phyloP scores from a whole-genome alignment of 1,140 invertebrate genomes.

The Nomia melanderi region DNA sequence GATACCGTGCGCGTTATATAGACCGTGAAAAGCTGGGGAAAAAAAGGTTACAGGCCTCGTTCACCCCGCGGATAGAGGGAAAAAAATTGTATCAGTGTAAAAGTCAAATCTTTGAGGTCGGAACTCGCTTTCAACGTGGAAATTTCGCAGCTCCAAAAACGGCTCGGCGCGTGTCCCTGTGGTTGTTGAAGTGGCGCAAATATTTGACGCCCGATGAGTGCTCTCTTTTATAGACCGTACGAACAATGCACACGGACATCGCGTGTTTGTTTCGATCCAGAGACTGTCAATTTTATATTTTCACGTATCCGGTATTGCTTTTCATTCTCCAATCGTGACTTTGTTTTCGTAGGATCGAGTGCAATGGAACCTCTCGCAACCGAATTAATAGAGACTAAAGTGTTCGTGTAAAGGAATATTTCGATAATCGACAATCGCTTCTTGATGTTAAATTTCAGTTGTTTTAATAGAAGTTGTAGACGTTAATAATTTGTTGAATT shows the following conservation, averaged over 20 bases:
- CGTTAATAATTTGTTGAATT: no score
- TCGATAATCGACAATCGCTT: no score
- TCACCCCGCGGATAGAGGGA: no score
- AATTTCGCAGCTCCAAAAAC: conserved; percentile 1
- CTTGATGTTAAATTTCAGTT: no score
- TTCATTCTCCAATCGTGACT: not conserved
- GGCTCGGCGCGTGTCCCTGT: conserved; percentile 56
- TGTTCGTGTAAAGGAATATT: no score
- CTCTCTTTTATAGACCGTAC: conserved; percentile 38
- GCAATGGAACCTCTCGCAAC: no score
- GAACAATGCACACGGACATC: conserved; percentile 34
- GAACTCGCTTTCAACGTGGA: not conserved
- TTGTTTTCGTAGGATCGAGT: not conserved
- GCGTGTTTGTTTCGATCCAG: conserved; percentile 43
- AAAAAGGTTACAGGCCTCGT: conserved; percentile 24
- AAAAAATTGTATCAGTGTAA: not conserved
- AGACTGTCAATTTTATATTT: conserved; percentile 24
- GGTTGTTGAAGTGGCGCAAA: conserved; percentile 70
- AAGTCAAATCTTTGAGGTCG: conserved; percentile 11
- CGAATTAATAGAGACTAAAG: no score
- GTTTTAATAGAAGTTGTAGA: no score
- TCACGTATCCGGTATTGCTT: not conserved
- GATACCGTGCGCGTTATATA: conserved; percentile 56
- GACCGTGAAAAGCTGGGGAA: conserved; percentile 45
- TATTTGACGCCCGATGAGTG: conserved; percentile 71